Evolutionary conservation across 2,113 vertebrate species (phyloP).

Genomic region (Xiphias gladius): DNA sequence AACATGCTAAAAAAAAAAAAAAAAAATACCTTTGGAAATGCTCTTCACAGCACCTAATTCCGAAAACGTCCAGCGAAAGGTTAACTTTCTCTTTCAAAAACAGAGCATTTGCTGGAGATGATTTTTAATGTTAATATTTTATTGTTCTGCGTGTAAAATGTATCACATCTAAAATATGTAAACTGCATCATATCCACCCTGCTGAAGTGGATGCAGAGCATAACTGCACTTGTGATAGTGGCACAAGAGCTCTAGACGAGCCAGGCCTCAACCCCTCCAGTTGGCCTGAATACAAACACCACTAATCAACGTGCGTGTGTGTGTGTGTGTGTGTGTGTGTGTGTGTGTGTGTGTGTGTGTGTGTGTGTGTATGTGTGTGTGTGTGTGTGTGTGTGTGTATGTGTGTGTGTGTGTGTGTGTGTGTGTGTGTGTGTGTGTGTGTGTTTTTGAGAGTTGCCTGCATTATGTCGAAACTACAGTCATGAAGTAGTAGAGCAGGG

Average conservation of each 20-base stretch:
- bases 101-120: neutral
- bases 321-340: constrained; percentile 28
- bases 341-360: constrained; percentile 29
- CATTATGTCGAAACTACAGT: constrained; percentile 58
- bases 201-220: constrained; percentile 12
- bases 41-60: too few species aligned
- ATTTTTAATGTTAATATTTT: neutral
- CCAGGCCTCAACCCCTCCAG: neutral
- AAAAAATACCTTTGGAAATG: too few species aligned
- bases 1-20: too few species aligned
- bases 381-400: constrained; percentile 30
- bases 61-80: too few species aligned
- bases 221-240: neutral
- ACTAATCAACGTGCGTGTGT: constrained; percentile 50
- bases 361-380: constrained; percentile 15
- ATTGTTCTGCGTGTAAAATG: neutral
- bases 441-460: constrained; percentile 42
- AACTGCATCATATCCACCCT: neutral
- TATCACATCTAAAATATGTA: neutral
- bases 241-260: neutral
- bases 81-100: neutral
- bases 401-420: too few species aligned
- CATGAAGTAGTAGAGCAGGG: constrained; percentile 65
- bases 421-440: constrained; percentile 14
- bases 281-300: constrained; percentile 41